These are phyloP conservation scores for Illadopsis cleaveri DNA, from an alignment of 2,113 vertebrate species.

Conservation along the genomic window DNA sequence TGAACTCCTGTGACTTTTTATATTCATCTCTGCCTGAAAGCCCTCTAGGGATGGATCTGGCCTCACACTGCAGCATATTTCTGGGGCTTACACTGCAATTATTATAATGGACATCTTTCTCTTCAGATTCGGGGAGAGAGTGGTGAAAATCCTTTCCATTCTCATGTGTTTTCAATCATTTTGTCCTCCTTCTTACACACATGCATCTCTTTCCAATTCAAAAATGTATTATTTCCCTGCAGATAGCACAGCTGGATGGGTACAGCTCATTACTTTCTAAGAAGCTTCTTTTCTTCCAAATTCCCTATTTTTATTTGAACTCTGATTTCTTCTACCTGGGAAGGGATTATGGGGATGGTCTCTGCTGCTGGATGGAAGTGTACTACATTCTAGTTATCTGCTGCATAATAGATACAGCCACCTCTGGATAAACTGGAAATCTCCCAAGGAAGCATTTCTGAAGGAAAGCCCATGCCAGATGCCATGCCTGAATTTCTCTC, in stretches of 20 bases:
- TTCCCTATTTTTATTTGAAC: not conserved
- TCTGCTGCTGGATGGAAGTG: not conserved
- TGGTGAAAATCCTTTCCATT: constrained; percentile 1
- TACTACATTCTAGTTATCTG: not conserved
- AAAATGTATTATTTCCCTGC: not conserved
- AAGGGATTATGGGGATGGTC: not conserved
- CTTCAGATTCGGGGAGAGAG: not conserved
- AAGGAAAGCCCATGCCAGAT: not conserved
- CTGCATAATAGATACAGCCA: not conserved
- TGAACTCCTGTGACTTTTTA: not conserved
- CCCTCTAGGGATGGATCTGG: constrained; percentile 15
- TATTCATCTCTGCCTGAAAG: not conserved
- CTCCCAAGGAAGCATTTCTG: not conserved
- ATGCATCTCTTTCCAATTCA: not conserved
- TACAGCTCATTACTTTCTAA: not conserved
- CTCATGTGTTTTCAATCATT: not conserved
- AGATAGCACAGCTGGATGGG: constrained; percentile 16
- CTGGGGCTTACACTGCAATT: not conserved
- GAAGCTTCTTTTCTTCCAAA: constrained; percentile 10
- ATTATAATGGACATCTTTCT: constrained; percentile 10
- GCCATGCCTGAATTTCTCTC: not conserved
- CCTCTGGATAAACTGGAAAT: not conserved
- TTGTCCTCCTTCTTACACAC: not conserved
- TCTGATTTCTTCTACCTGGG: not conserved
- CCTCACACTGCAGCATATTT: not conserved